These are phyloP conservation scores for Enteromius thamalakanensis DNA, from an alignment of 2,797 vertebrate species.

Conservation along the genomic window DNA sequence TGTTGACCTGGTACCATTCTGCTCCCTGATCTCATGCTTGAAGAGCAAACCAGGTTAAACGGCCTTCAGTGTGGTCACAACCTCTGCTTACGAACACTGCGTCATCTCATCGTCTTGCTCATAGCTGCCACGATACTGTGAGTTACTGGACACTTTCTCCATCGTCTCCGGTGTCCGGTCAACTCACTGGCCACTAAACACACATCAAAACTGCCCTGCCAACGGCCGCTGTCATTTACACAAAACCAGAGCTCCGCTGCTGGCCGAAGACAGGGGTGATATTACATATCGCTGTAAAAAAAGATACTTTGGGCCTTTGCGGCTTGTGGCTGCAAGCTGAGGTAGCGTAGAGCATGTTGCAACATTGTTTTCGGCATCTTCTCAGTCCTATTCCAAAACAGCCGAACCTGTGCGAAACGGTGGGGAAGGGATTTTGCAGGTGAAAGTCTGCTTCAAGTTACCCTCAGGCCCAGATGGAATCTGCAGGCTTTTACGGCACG, in stretches of 20 bases:
- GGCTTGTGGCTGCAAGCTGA: conserved; percentile 16
- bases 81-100: conserved; percentile 28
- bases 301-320: conserved; percentile 21
- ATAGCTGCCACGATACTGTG: not conserved
- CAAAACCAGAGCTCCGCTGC: conserved; percentile 2
- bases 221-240: conserved; percentile 31
- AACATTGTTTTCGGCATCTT: conserved; percentile 21
- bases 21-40: conserved; percentile 5
- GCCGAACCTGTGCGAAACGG: not conserved
- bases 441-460: conserved; percentile 4
- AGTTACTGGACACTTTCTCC: conserved; percentile 17
- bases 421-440: not conserved
- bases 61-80: conserved; percentile 8
- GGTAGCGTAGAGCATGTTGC: not conserved
- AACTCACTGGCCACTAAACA: not conserved
- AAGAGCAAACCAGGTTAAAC: not conserved
- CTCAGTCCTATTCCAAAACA: too few relatives aligned
- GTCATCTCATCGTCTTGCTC: conserved; percentile 10
- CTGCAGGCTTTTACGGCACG: not conserved
- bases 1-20: not conserved
- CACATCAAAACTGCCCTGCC: conserved; percentile 16
- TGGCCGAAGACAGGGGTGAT: conserved; percentile 29
- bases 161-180: not conserved
- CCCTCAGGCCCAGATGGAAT: not conserved
- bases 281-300: conserved; percentile 37